Evolutionary conservation across 2,113 vertebrate species (phyloP).

Genomic region (Myanophis thanlyinensis): DNA sequence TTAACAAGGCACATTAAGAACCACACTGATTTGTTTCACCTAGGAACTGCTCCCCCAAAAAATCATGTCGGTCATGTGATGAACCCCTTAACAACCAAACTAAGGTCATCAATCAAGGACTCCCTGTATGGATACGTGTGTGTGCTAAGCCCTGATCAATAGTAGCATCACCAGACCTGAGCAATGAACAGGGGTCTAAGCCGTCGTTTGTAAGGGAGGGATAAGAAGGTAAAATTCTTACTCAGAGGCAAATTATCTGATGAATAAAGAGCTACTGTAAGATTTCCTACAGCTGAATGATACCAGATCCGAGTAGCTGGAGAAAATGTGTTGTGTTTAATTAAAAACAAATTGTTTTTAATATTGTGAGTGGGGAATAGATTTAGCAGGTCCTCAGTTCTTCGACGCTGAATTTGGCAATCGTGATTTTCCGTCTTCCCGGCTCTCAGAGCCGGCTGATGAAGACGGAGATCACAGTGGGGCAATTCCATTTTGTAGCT

Average conservation of each 20-base stretch:
- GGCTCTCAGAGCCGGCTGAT: slow-evolving; percentile 9
- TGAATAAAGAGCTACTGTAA: not conserved
- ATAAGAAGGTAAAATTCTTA: not conserved
- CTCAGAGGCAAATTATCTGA: not conserved
- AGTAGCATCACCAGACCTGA: not conserved
- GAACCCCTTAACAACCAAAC: too few species aligned
- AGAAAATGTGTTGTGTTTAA: not conserved
- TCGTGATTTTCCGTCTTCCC: not conserved
- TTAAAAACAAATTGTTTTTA: not conserved
- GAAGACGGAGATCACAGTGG: slow-evolving; percentile 35
- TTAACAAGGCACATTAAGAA: too few species aligned
- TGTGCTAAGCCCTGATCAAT: not conserved
- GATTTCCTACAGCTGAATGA: not conserved
- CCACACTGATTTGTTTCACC: too few species aligned
- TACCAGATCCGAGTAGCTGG: not conserved
- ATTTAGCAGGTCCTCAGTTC: slow-evolving; percentile 15
- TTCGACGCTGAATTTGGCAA: not conserved
- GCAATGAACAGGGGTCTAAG: not conserved
- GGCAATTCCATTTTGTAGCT: slow-evolving; percentile 48
- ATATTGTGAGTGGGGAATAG: slow-evolving; percentile 7
- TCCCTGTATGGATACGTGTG: not conserved
- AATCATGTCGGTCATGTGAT: too few species aligned
- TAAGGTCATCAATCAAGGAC: too few species aligned
- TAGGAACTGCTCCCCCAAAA: too few species aligned
- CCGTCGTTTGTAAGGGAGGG: not conserved